These are phyloP conservation scores for Meiosimyza decipiens DNA, from an alignment of 2,888 invertebrate genomes.

Conservation along the genomic window DNA sequence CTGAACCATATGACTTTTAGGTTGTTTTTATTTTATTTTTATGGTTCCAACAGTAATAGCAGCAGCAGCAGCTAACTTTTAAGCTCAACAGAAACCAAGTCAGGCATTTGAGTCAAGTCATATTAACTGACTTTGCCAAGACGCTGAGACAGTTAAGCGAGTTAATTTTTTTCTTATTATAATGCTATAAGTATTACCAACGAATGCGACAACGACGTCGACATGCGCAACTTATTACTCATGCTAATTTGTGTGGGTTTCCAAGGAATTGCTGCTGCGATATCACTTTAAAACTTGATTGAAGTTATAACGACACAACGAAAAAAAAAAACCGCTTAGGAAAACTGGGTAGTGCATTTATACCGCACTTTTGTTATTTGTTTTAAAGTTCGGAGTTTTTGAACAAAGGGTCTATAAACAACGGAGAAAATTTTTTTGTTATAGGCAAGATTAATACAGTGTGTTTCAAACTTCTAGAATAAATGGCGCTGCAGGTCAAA, in stretches of 20 bases:
- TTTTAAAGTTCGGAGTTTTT: no score
- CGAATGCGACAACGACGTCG: slow-evolving; percentile 13
- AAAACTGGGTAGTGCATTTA: no score
- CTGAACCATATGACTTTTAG: slow-evolving; percentile 27
- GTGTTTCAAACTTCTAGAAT: no score
- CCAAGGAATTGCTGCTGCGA: slow-evolving; percentile 27
- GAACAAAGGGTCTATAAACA: no score
- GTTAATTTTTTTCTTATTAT: not conserved
- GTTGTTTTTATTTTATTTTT: slow-evolving; percentile 32
- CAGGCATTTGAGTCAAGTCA: slow-evolving; percentile 14
- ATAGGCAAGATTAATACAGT: no score
- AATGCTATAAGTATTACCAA: not conserved
- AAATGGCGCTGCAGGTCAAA: no score
- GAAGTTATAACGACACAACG: no score
- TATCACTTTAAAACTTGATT: no score
- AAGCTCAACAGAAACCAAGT: slow-evolving; percentile 20
- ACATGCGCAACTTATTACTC: slow-evolving; percentile 39
- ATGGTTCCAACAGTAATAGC: slow-evolving; percentile 43
- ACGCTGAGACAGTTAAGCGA: slow-evolving; percentile 13
- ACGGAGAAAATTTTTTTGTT: no score
- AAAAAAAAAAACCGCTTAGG: no score
- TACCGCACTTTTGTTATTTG: no score
- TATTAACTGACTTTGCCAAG: slow-evolving; percentile 14
- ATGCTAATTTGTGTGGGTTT: slow-evolving; percentile 45
- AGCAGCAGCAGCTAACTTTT: slow-evolving; percentile 42